Conservation (phyloP, 1,140 invertebrate species). For the Aleiodes sp. region DNA sequence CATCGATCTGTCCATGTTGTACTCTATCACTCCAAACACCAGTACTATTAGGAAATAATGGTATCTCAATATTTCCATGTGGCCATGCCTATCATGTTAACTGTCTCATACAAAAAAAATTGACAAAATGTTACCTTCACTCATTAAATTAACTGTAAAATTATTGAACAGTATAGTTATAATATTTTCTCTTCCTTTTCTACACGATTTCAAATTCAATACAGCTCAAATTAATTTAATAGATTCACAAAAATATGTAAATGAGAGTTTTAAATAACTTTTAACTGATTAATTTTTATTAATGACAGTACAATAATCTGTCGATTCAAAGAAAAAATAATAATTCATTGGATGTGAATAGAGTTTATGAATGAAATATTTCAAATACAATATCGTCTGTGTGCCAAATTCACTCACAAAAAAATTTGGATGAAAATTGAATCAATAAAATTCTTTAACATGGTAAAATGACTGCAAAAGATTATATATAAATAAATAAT, state of each 20-base stretch:
- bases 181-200: neutral
- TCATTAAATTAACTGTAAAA: constrained; percentile 1
- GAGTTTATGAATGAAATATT: neutral
- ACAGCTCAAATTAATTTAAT: neutral
- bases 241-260: neutral
- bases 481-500: neutral
- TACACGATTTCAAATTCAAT: neutral
- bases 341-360: neutral
- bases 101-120: constrained; percentile 63
- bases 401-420: neutral
- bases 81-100: constrained; percentile 64
- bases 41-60: constrained; percentile 59
- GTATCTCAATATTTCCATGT: constrained; percentile 61
- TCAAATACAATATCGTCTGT: neutral
- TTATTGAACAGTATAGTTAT: neutral
- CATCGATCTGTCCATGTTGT: constrained; percentile 58
- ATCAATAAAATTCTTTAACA: constrained; percentile 13
- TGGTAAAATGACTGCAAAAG: neutral
- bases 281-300: neutral
- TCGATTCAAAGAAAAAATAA: neutral
- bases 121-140: constrained; percentile 59
- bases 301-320: constrained; percentile 11
- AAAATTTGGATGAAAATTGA: neutral
- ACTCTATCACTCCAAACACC: constrained; percentile 59
- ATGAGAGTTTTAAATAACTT: neutral